Conservation (phyloP, 1,140 invertebrate species). For the Drosophila tsacasi region DNA sequence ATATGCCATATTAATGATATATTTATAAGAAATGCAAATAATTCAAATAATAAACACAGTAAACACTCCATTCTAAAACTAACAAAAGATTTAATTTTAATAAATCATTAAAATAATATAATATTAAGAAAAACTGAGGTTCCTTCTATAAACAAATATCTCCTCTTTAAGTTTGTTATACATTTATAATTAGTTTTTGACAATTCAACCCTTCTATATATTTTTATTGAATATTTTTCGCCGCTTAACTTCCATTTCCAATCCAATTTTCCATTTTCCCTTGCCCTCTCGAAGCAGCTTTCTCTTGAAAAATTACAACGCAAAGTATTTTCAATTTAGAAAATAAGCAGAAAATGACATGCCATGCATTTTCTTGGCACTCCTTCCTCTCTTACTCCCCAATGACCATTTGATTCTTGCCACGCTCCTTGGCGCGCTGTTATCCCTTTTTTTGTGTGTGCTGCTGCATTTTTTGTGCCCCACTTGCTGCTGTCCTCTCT, state of each 20-base stretch:
- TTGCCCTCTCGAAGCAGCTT: conserved; percentile 4
- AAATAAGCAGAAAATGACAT: conserved; percentile 67
- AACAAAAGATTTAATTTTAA: background rate
- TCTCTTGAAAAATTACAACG: conserved; percentile 57
- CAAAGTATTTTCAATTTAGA: conserved; percentile 76
- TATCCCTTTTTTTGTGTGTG: conserved; percentile 2
- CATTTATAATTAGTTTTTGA: background rate
- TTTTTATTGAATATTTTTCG: background rate
- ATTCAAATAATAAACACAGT: too few relatives aligned
- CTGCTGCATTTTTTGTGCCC: conserved; percentile 42
- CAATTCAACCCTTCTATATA: background rate
- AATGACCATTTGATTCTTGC: conserved; percentile 63
- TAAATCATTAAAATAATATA: background rate
- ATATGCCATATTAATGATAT: too few relatives aligned
- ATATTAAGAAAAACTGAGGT: too few relatives aligned
- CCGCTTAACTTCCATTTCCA: background rate
- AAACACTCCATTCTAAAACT: too few relatives aligned
- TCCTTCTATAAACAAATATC: background rate
- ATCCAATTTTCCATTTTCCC: background rate
- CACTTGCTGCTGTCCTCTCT: conserved; percentile 21
- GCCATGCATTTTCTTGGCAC: conserved; percentile 55
- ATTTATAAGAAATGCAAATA: too few relatives aligned
- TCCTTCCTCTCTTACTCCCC: conserved; percentile 37
- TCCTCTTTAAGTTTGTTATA: background rate
- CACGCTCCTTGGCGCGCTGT: conserved; percentile 1